Evolutionary conservation across 1,140 invertebrate species (phyloP), one percentile per base, ranked within the genome.

Genomic region (Spodoptera litura): DNA sequence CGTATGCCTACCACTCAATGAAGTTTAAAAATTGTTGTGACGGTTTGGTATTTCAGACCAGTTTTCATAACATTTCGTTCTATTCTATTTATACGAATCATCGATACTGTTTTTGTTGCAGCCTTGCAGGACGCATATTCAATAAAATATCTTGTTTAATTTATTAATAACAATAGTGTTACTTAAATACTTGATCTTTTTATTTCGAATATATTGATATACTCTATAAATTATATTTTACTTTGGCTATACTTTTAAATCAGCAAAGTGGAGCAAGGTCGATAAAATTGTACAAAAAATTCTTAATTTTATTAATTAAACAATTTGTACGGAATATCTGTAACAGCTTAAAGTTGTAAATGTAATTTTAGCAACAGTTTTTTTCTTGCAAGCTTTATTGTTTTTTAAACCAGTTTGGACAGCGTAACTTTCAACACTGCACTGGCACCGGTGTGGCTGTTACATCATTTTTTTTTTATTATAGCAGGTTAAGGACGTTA

Each of bases 361-460:
- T 31, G 8, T 38, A 38, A 62, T 12, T 6, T 61, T 35, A 6
- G 62, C 20, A 66, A 11, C 0, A 12, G 44, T 20, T 10, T 66
- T 66, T 49, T 51, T n/a, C n/a, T 64, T 20, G 38, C 9, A 51
- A 12, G 9, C 38, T 51, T 66, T 25, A 12, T 49, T 25, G 35
- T 15, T 52, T 68, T 20, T 52, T 27, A 20, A 52, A 25, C 25
- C 5, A 27, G 25, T 71, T 55, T n/a, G 52, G 12, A 31, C 35
- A 27, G 27, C 68, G 25, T 55, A 55, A 15, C 51, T 71, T 71
- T 53, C 68, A n/a, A 71, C 68, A 71, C 55, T 71, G 52, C 52
- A 55, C 13, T n/a, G 11, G 49, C 27, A 25, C 55, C 5, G 20
- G 12, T 12, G 25, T 52, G 51, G n/a, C 13, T 12, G 68, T 71